phyloP scores from a whole-genome alignment of 37 sponge, comb jelly and placozoan species.

The Agelas oroides region DNA sequence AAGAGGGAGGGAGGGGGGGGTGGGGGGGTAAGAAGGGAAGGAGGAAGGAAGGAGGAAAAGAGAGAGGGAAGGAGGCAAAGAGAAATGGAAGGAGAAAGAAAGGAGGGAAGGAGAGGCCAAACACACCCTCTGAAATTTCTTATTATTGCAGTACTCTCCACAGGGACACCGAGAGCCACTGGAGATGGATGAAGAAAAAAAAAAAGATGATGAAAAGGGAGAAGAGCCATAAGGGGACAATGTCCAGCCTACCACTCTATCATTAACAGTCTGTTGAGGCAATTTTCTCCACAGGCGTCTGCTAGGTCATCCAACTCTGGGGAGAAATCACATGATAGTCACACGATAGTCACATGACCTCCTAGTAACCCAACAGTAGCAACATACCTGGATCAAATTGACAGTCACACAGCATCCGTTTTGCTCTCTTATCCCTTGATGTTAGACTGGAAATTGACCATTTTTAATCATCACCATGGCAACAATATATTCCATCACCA shows the following conservation, averaged over 20 bases:
- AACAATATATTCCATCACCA: too few relatives aligned
- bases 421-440: slow-evolving; percentile 73
- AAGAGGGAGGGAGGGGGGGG: not conserved
- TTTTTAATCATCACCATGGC: too few relatives aligned
- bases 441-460: slow-evolving; percentile 31
- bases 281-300: slow-evolving; percentile 92
- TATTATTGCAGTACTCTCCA: slow-evolving; percentile 94
- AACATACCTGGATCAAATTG: slow-evolving; percentile 82
- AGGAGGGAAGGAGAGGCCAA: not conserved
- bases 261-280: slow-evolving; percentile 94
- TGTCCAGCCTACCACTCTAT: slow-evolving; percentile 88
- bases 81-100: too few relatives aligned
- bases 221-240: not conserved
- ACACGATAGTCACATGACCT: not conserved
- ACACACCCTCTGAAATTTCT: slow-evolving; percentile 84
- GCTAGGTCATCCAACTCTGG: slow-evolving; percentile 71
- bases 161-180: slow-evolving; percentile 90
- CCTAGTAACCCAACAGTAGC: not conserved
- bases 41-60: not conserved
- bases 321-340: slow-evolving; percentile 11
- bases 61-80: not conserved
- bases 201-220: not conserved
- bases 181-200: not conserved
- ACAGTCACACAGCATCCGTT: slow-evolving; percentile 96
- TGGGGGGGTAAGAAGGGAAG: not conserved